phyloP scores from a whole-genome alignment of 1,140 invertebrate genomes.

The Musca vetustissima region DNA sequence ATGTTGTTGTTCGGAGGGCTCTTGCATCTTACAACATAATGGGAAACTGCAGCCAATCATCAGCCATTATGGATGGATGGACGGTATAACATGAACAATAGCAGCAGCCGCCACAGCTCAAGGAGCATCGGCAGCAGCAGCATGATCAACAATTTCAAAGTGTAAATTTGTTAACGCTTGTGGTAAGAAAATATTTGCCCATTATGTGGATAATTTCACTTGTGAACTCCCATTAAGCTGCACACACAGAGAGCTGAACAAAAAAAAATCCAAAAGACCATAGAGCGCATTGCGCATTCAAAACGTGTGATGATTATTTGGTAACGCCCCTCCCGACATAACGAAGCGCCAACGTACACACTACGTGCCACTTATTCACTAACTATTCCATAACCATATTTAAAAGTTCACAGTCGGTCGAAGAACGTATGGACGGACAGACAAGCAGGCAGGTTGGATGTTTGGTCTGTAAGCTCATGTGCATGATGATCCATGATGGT shows the following conservation, averaged over 20 bases:
- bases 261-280: too few species aligned
- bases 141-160: constrained; percentile 4
- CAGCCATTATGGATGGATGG: constrained; percentile 6
- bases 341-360: constrained; percentile 20
- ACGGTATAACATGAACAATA: constrained; percentile 3
- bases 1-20: too few species aligned
- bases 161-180: constrained; percentile 27
- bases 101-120: background rate
- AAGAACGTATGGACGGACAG: too few species aligned
- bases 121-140: background rate
- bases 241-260: too few species aligned
- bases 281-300: constrained; percentile 31
- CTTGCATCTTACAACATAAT: too few species aligned
- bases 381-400: too few species aligned
- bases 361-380: too few species aligned
- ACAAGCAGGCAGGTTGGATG: too few species aligned
- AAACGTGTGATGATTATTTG: constrained; percentile 55
- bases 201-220: constrained; percentile 28
- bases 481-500: constrained; percentile 17
- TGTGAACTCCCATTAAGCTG: constrained; percentile 49
- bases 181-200: constrained; percentile 24
- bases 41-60: constrained; percentile 15
- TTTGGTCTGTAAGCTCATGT: too few species aligned
- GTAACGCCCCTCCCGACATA: constrained; percentile 47
- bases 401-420: too few species aligned